Evolutionary conservation across 2,797 vertebrate species (phyloP).

Genomic region (Enteromius trimaculatus): DNA sequence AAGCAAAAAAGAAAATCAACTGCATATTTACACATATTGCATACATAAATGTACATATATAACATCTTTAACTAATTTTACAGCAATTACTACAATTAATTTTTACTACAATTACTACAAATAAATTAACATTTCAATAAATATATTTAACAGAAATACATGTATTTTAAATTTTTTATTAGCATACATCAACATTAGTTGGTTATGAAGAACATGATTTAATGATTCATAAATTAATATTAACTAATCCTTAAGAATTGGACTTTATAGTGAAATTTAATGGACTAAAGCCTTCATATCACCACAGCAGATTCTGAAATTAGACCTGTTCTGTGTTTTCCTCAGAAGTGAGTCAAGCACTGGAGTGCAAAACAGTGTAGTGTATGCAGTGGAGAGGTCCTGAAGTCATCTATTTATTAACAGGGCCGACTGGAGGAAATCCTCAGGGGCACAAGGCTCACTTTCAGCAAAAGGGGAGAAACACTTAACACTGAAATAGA

Average conservation of each 20-base stretch:
- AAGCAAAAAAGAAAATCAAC: not conserved
- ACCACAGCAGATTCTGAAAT: conserved; percentile 25
- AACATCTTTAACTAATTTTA: not conserved
- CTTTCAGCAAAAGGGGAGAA: conserved; percentile 54
- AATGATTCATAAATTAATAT: not conserved
- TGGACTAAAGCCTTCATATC: conserved; percentile 3
- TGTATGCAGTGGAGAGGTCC: conserved; percentile 42
- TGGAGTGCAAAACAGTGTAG: conserved; percentile 54
- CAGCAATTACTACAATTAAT: not conserved
- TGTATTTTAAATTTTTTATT: not conserved
- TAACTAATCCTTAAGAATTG: not conserved
- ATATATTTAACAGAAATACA: no score
- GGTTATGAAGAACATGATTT: not conserved
- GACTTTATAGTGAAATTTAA: not conserved
- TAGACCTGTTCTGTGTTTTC: conserved; percentile 16
- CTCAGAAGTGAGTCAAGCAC: conserved; percentile 29
- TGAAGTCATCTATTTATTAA: conserved; percentile 62
- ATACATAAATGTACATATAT: not conserved
- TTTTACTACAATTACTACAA: not conserved
- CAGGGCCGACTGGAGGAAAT: conserved; percentile 51
- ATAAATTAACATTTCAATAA: no score
- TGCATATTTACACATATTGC: not conserved
- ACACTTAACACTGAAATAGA: conserved; percentile 56
- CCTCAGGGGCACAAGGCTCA: conserved; percentile 56
- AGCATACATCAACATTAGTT: not conserved